Evolutionary conservation across 2,888 invertebrate species (phyloP), one percentile per base, ranked within the genome.

Genomic region (Helleia helle): DNA sequence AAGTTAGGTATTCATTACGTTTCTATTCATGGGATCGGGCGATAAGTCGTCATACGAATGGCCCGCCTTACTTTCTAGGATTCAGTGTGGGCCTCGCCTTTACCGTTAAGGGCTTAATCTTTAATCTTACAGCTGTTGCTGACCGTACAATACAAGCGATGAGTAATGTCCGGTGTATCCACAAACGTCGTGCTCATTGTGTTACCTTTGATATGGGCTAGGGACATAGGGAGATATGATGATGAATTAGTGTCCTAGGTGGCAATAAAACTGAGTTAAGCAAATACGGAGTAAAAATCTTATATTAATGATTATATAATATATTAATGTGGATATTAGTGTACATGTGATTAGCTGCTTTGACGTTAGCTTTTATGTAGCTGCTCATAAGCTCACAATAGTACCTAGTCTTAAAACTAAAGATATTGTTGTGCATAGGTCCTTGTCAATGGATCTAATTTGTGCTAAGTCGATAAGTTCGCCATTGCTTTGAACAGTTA

Each of bases 41-140:
- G 29, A 25, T 30, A 24, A 40, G 41, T 45, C 45, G 40, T 38
- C 31, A 40, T 48, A 48, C 50, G 46, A 46, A 46, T 47, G 46
- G 42, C 29, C 18, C 25, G 47, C 52, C 49, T 55, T 48, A 50
- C 44, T 37, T 45, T 45, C 45, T 46, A 46, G 49, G 47, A 57
- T 58, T 58, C 63, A 59, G 69, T 70, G 70, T 73, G 72, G 72
- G 73, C 70, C 56, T 22, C 54, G 52, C 54, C 46, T 50, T 60
- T 71, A 72, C 81, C 80, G 79, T 81, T 81, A 80, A 67, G 68
- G 70, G 67, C 71, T 54, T 71, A 71, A 77, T 81, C 77, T 77
- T 50, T 58, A 72, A 77, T 81, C 80, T 69, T 61, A 71, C 67
- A 63, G 62, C 65, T 71, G 71, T 68, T 50, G 58, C 58, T 55